Evolutionary conservation across 2,888 invertebrate species (phyloP).

Genomic region (Eristalis tenax): DNA sequence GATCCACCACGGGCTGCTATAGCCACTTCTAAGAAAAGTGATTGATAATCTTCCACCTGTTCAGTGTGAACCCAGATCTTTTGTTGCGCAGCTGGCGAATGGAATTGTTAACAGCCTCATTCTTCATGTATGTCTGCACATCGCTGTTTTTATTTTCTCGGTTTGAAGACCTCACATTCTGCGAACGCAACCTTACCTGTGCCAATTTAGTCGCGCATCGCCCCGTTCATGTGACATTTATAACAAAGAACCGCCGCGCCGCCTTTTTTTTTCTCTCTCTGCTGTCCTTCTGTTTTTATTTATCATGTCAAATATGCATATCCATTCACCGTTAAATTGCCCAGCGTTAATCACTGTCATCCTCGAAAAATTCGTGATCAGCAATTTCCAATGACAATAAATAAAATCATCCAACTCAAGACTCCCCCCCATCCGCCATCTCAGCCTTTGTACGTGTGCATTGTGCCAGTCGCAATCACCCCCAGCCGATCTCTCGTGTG

Average conservation of each 20-base stretch:
- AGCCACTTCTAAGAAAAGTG: too few species aligned
- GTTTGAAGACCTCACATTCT: background rate
- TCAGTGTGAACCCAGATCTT: too few species aligned
- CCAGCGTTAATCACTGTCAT: constrained; percentile 49
- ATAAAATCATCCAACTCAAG: constrained; percentile 39
- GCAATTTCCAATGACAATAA: constrained; percentile 40
- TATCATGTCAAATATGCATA: background rate
- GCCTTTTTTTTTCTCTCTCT: background rate
- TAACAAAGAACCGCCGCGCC: background rate
- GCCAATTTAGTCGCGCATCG: background rate
- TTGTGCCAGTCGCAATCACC: background rate
- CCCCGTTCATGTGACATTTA: background rate
- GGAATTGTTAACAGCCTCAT: background rate
- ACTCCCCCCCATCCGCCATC: background rate
- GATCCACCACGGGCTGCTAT: too few species aligned
- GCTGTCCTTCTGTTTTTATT: background rate
- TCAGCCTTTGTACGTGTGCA: background rate
- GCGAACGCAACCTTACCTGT: background rate
- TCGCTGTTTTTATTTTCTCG: background rate
- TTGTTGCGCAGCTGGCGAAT: too few species aligned
- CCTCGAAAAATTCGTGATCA: constrained; percentile 31
- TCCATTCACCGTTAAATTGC: constrained; percentile 27
- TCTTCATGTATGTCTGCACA: background rate
- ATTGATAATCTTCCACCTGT: too few species aligned
- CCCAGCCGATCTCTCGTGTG: background rate